Evolutionary conservation across 53 echinoderm and acorn worm species (phyloP).

Genomic region (Hippasteria phrygiana): DNA sequence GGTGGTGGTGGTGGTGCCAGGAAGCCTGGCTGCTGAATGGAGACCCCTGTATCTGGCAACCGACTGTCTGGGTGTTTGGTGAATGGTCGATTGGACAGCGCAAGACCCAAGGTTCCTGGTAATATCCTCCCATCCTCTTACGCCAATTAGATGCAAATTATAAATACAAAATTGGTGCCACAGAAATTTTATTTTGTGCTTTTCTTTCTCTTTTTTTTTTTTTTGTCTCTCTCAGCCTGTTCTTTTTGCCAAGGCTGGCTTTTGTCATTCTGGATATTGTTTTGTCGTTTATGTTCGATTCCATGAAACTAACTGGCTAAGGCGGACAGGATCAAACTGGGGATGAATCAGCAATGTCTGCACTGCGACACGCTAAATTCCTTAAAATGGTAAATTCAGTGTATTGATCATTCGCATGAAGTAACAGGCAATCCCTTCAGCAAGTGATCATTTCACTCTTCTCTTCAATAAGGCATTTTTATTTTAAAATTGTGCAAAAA

Average conservation of each 20-base stretch:
- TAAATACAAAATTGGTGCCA: constrained; percentile 42
- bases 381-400: too few relatives aligned
- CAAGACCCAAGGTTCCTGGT: constrained; percentile 4
- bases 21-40: constrained; percentile 14
- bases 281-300: neutral
- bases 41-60: neutral
- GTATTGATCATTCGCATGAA: too few relatives aligned
- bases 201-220: neutral
- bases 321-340: neutral
- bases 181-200: constrained; percentile 2
- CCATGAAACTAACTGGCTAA: neutral
- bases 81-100: constrained; percentile 47
- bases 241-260: neutral
- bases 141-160: constrained; percentile 64
- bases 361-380: too few relatives aligned
- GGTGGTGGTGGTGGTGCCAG: constrained; percentile 23
- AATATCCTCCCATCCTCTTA: neutral
- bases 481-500: too few relatives aligned
- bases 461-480: too few relatives aligned
- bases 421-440: too few relatives aligned
- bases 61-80: neutral
- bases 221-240: neutral
- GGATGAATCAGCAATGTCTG: too few relatives aligned
- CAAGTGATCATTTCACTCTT: too few relatives aligned
- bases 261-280: neutral